Percentiles rank a stretch among this genome's conserved stretches.
phyloP scores from a whole-genome alignment of 2,113 vertebrate genomes.

The Phoxinus phoxinus region DNA sequence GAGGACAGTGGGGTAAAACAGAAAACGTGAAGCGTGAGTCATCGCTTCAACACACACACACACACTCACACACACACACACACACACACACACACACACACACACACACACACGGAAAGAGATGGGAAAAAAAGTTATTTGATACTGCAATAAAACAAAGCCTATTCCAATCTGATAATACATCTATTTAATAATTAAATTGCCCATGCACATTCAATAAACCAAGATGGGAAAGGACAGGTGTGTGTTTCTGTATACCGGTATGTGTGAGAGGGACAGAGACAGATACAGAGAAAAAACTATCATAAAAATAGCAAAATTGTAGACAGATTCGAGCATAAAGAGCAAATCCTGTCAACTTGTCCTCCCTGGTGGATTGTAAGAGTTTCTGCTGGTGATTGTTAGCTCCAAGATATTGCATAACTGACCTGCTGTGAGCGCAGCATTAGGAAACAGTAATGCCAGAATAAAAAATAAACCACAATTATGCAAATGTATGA shows the following conservation, averaged over 20 bases:
- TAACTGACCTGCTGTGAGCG: slow-evolving; percentile 7
- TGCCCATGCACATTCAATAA: slow-evolving; percentile 9
- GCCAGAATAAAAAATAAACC: not conserved
- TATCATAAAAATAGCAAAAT: slow-evolving; percentile 50
- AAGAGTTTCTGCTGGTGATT: slow-evolving; percentile 20
- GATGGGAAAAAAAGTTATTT: not conserved
- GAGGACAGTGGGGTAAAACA: slow-evolving; percentile 19
- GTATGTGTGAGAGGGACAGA: slow-evolving; percentile 2
- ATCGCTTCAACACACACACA: slow-evolving; percentile 18
- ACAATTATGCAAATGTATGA: slow-evolving; percentile 21
- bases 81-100: not conserved
- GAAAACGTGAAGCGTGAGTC: slow-evolving; percentile 45
- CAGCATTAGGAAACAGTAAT: slow-evolving; percentile 16
- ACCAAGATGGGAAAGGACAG: slow-evolving; percentile 25
- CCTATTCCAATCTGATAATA: slow-evolving; percentile 9
- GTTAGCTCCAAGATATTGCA: slow-evolving; percentile 23
- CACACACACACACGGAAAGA: slow-evolving; percentile 1
- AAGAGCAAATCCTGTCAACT: slow-evolving; percentile 45
- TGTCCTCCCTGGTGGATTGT: slow-evolving; percentile 27
- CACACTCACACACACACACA: not conserved
- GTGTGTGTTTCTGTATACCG: slow-evolving; percentile 32
- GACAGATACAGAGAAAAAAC: slow-evolving; percentile 30
- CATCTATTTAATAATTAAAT: slow-evolving; percentile 33
- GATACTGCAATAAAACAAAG: not conserved
- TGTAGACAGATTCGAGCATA: slow-evolving; percentile 29